phyloP scores from a whole-genome alignment of 2,113 vertebrate species.

The Ariopsis seemanni region DNA sequence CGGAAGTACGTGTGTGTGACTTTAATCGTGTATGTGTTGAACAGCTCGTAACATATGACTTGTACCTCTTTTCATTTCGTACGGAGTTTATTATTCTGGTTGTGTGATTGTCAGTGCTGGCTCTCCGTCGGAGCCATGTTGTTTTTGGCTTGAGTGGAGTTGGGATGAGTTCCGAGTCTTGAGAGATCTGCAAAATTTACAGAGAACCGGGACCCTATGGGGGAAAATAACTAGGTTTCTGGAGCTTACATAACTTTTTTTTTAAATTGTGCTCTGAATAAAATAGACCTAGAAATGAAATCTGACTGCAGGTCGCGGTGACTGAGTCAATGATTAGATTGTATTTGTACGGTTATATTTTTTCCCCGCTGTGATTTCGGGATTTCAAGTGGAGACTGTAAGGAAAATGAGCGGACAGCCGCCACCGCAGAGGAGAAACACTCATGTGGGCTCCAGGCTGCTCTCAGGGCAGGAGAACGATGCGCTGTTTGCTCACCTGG shows the following conservation, averaged over 20 bases:
- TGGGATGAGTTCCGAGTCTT: slow-evolving; percentile 63
- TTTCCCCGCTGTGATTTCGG: slow-evolving; percentile 54
- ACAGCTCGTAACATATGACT: background rate
- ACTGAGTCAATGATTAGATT: slow-evolving; percentile 67
- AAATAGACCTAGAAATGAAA: slow-evolving; percentile 47
- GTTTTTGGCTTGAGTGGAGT: background rate
- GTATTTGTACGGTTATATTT: slow-evolving; percentile 13
- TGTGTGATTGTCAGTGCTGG: background rate
- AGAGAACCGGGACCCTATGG: background rate
- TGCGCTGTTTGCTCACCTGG: slow-evolving; percentile 82
- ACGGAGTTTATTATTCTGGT: background rate
- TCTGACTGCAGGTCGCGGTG: slow-evolving; percentile 65
- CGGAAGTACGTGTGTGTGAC: slow-evolving; percentile 13
- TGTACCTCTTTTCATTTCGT: background rate
- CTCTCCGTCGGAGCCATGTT: background rate
- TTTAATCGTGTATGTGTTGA: background rate
- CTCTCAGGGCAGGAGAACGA: slow-evolving; percentile 89
- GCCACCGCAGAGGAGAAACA: slow-evolving; percentile 76
- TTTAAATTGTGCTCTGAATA: background rate
- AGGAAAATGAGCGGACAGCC: slow-evolving; percentile 81
- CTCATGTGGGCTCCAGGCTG: slow-evolving; percentile 79
- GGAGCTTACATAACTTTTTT: background rate
- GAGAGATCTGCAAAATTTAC: background rate
- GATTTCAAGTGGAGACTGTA: slow-evolving; percentile 52
- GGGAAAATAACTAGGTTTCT: background rate